Percentiles rank a stretch among this genome's conserved stretches.
Evolutionary conservation across 2,797 vertebrate genomes (phyloP).

Genomic region (Orestias chungarensis): DNA sequence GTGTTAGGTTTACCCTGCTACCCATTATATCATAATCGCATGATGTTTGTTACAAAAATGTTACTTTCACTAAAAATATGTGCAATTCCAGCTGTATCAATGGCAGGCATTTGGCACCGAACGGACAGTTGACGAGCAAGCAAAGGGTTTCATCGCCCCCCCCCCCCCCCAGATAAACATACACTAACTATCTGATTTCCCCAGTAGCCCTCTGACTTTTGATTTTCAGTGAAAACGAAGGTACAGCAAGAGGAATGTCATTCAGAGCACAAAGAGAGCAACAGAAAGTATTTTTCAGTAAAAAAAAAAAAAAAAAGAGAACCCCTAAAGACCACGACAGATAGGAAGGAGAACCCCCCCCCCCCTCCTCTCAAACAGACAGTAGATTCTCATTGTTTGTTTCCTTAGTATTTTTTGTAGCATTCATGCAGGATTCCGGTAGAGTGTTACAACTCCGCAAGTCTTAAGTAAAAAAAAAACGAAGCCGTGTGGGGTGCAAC

Average conservation of each 20-base stretch:
- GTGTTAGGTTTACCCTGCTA: constrained; percentile 60
- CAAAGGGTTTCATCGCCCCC: constrained; percentile 46
- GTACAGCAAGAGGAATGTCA: constrained; percentile 58
- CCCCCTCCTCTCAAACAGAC: constrained; percentile 56
- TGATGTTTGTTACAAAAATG: constrained; percentile 62
- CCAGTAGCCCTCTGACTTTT: constrained; percentile 36
- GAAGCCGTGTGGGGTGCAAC: constrained; percentile 80
- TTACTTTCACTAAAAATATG: constrained; percentile 62
- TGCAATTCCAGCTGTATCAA: constrained; percentile 69
- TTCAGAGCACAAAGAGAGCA: constrained; percentile 66
- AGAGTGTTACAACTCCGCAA: constrained; percentile 75
- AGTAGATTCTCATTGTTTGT: constrained; percentile 79
- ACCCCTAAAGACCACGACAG: constrained; percentile 72
- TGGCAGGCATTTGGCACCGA: constrained; percentile 76
- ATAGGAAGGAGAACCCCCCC: constrained; percentile 67
- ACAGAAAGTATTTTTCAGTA: constrained; percentile 60
- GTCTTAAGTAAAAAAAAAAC: constrained; percentile 74
- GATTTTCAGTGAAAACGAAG: constrained; percentile 48
- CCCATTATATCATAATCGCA: constrained; percentile 39
- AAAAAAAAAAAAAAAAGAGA: constrained; percentile 66
- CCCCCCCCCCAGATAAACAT: constrained; percentile 31
- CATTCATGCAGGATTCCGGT: constrained; percentile 86
- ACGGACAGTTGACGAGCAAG: constrained; percentile 66
- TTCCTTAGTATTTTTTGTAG: constrained; percentile 73
- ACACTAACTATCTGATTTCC: constrained; percentile 35